Evolutionary conservation across 2,797 vertebrate species (phyloP).

Genomic region (Onychomys torridus): DNA sequence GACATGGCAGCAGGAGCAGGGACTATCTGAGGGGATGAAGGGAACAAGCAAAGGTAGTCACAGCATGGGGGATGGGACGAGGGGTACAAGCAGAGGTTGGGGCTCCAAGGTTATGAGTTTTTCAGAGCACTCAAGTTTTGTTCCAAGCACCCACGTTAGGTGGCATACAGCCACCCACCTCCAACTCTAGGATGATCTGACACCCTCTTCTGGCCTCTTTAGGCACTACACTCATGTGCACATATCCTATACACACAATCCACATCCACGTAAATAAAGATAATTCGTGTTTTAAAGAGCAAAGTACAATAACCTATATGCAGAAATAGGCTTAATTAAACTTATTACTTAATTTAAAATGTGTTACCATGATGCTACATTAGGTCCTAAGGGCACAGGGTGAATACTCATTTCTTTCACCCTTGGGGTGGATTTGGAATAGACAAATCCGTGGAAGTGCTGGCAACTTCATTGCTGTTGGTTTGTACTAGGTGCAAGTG

Average conservation of each 20-base stretch:
- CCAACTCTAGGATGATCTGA: too few species aligned
- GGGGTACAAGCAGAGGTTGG: neutral
- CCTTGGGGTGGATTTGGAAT: neutral
- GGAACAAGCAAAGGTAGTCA: neutral
- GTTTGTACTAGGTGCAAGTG: neutral
- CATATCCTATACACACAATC: neutral
- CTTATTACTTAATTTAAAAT: neutral
- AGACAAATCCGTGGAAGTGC: neutral
- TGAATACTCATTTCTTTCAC: neutral
- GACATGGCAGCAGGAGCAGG: neutral
- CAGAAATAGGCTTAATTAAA: neutral
- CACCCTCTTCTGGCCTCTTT: neutral
- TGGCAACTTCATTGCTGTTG: neutral
- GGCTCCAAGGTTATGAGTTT: neutral
- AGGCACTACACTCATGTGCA: neutral
- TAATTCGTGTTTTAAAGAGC: neutral
- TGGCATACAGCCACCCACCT: neutral
- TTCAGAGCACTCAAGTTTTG: neutral
- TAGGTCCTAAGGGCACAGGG: neutral
- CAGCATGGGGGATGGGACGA: neutral
- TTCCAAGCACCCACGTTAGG: neutral
- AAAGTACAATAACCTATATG: neutral
- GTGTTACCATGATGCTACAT: neutral
- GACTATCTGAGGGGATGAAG: neutral
- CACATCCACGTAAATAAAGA: neutral